Base-by-base conservation (phyloP, 2,797 vertebrate species). In the Discoglossus pictus region DNA sequence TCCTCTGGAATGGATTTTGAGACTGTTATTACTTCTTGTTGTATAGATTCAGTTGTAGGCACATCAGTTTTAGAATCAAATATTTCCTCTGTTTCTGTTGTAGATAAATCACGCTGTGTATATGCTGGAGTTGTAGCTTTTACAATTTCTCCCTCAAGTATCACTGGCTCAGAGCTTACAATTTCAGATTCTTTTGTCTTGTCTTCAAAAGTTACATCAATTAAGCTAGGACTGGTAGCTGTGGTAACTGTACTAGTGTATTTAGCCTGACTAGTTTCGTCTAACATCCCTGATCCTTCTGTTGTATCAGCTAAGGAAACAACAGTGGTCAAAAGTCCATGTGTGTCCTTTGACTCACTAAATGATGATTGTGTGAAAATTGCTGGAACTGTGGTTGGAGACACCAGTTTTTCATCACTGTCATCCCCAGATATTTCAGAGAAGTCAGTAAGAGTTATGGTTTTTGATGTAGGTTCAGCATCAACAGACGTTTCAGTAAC, bases 1-100 rank as follows among this genome's bases (percentile, higher is more conserved):
- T 76, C 75, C 72, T 65, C 53, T 75, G 58, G 13, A 63, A 64
- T 40, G 68, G 76, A 72, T 75, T 82, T 73, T 8, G 82, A 81
- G 42, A 68, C 42, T 25, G 75, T 77, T 46, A 69, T 58, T 44
- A 44, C 8, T 11, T 4, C 42, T 17, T 15, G 42, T 15, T 40
- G 11, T 15, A 40, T 15, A 75, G 71, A 73, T 24, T 72, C 73
- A 6, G 43, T 72, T 4, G 11, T 66, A 38, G 64, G 31, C 34
- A 61, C 74, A 16, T 50, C 25, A 24, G 6, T 9, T 36, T 62
- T 61, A n/a, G n/a, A n/a, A n/a, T n/a, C n/a, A n/a, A n/a, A n/a
- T 31, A 16, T 5, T 18, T 50, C 27, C 67, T 59, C 18, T 21
- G 39, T 68, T 9, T 62, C 25, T 74, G 61, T 61, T 3, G 21